Evolutionary conservation across 2,888 invertebrate species (phyloP).

Genomic region (Amblyteles armatorius): DNA sequence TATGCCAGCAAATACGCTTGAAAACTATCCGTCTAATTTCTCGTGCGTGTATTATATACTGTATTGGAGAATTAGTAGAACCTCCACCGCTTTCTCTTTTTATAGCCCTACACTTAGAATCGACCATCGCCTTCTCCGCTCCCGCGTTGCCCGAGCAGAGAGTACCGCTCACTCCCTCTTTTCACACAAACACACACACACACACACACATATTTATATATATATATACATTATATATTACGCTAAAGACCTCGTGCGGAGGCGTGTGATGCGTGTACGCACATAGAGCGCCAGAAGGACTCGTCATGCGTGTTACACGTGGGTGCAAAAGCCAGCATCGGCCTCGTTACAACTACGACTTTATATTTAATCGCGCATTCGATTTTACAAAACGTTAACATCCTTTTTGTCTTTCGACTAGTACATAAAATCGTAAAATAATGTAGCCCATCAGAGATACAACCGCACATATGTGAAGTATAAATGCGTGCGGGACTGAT

Average conservation of each 20-base stretch:
- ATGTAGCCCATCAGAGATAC: neutral
- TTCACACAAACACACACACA: constrained; percentile 39
- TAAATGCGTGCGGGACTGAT: neutral
- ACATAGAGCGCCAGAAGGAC: constrained; percentile 39
- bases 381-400: constrained; percentile 48
- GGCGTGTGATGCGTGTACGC: constrained; percentile 56
- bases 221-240: constrained; percentile 21
- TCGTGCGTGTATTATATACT: constrained; percentile 37
- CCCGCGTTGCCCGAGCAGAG: constrained; percentile 54
- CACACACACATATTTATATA: constrained; percentile 41
- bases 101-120: constrained; percentile 77
- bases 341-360: constrained; percentile 57
- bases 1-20: neutral
- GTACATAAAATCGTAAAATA: neutral
- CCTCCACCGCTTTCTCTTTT: constrained; percentile 79
- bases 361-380: constrained; percentile 55
- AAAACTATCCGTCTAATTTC: constrained; percentile 33
- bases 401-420: neutral
- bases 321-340: constrained; percentile 56
- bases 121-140: constrained; percentile 72
- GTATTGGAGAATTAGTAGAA: constrained; percentile 53
- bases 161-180: constrained; percentile 54
- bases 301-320: constrained; percentile 65
- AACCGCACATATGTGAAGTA: neutral
- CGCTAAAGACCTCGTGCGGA: constrained; percentile 39